phyloP scores from a whole-genome alignment of 2,888 invertebrate species.

The Sialis lutaria region DNA sequence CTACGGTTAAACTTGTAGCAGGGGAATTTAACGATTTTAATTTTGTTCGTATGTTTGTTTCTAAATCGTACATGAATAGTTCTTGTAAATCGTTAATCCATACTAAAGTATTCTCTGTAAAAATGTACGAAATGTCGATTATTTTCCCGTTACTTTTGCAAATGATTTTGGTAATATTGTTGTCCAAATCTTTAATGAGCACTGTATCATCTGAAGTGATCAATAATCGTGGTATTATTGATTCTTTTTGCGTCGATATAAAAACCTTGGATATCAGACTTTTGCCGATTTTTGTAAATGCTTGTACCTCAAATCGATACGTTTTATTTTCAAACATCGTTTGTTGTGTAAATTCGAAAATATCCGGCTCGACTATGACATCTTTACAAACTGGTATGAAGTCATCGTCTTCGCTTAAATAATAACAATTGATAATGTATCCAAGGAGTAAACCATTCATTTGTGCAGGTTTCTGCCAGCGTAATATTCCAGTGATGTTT shows the following conservation, averaged over 20 bases:
- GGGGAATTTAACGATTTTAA: conserved; percentile 37
- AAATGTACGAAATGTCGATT: conserved; percentile 46
- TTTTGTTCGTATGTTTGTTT: conserved; percentile 34
- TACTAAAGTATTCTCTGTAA: conserved; percentile 54
- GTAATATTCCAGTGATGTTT: conserved; percentile 41
- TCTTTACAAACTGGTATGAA: conserved; percentile 34
- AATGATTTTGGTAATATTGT: conserved; percentile 33
- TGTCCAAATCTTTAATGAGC: conserved; percentile 58
- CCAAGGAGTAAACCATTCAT: conserved; percentile 59
- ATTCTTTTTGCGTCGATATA: conserved; percentile 49
- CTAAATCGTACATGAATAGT: conserved; percentile 41
- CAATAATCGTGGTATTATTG: conserved; percentile 62
- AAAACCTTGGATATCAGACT: conserved; percentile 32
- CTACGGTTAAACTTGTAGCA: conserved; percentile 52
- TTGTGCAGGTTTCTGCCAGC: conserved; percentile 63
- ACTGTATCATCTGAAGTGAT: conserved; percentile 57
- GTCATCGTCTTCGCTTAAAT: conserved; percentile 24
- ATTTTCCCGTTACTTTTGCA: conserved; percentile 48
- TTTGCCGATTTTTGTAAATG: conserved; percentile 60
- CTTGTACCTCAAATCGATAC: conserved; percentile 57
- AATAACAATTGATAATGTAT: conserved; percentile 59
- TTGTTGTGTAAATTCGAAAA: conserved; percentile 37
- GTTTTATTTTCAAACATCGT: conserved; percentile 39
- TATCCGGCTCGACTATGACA: conserved; percentile 28
- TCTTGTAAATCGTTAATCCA: conserved; percentile 71